Conservation (phyloP, 1,140 invertebrate species). For the Phocides pigmalion region DNA sequence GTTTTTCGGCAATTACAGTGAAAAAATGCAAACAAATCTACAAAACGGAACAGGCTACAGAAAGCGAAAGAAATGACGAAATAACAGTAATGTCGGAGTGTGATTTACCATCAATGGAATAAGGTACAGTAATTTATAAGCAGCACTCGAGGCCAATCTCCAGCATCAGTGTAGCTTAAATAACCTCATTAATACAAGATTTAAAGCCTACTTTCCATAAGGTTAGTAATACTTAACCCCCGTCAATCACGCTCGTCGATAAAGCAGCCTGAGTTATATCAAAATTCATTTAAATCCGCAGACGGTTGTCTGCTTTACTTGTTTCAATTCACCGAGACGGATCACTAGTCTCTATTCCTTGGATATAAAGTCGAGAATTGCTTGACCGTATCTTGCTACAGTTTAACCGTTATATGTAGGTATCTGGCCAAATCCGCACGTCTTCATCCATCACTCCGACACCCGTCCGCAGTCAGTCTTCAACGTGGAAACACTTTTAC, state of each 20-base stretch:
- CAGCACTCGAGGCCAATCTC: constrained; percentile 11
- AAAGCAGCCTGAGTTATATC: constrained; percentile 32
- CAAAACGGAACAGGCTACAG: too few relatives aligned
- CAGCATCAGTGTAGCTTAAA: constrained; percentile 12
- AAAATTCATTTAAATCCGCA: constrained; percentile 42
- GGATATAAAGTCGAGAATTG: not conserved
- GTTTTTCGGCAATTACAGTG: too few relatives aligned
- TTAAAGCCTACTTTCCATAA: constrained; percentile 27
- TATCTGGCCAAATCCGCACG: constrained; percentile 46
- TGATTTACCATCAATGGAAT: not conserved
- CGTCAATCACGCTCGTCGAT: constrained; percentile 31
- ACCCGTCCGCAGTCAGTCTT: constrained; percentile 45
- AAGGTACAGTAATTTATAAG: constrained; percentile 1
- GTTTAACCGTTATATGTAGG: constrained; percentile 16
- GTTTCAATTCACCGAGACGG: constrained; percentile 11
- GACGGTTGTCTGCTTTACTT: constrained; percentile 37
- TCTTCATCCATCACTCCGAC: constrained; percentile 63
- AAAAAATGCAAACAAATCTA: too few relatives aligned
- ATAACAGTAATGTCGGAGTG: too few relatives aligned
- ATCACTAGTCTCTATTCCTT: not conserved
- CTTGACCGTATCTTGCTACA: not conserved
- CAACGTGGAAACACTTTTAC: constrained; percentile 38
- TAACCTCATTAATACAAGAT: constrained; percentile 28
- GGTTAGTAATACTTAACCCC: constrained; percentile 36
- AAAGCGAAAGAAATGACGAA: too few relatives aligned